A percentile compares a stretch with the other conserved stretches of the same genome.
phyloP scores from a whole-genome alignment of 1,140 invertebrate species.

The Drosophila grimshawi region DNA sequence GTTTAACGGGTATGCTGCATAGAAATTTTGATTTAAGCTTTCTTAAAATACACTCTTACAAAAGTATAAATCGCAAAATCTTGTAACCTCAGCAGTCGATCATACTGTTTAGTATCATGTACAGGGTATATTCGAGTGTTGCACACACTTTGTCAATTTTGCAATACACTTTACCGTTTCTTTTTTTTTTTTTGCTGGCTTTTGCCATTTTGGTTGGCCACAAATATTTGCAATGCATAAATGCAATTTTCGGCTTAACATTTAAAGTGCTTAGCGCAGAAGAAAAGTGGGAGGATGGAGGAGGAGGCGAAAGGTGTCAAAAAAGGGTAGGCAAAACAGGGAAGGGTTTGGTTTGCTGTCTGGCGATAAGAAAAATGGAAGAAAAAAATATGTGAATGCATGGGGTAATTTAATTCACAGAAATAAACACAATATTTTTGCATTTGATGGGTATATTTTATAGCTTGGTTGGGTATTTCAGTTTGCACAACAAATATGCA shows the following conservation, averaged over 20 bases:
- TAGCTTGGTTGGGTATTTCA: not conserved
- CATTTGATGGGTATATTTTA: not conserved
- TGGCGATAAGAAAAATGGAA: constrained; percentile 29
- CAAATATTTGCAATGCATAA: constrained; percentile 61
- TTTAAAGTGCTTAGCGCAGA: constrained; percentile 31
- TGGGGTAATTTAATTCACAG: constrained; percentile 21
- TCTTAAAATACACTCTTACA: not conserved
- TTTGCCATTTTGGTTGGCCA: constrained; percentile 44
- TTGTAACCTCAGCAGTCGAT: too few species aligned
- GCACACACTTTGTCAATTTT: not conserved
- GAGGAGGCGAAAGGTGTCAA: not conserved
- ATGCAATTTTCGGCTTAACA: constrained; percentile 53
- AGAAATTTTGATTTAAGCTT: not conserved
- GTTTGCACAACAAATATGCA: not conserved
- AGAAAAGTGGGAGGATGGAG: not conserved
- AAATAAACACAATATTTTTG: not conserved
- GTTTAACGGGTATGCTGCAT: constrained; percentile 1
- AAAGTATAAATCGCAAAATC: too few species aligned
- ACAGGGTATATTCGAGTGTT: constrained; percentile 7
- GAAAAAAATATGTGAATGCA: not conserved
- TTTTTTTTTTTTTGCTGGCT: constrained; percentile 9
- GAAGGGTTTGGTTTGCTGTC: constrained; percentile 4
- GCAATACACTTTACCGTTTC: not conserved
- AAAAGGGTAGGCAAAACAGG: not conserved
- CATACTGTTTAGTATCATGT: not conserved